Base-by-base conservation (phyloP, 2,113 vertebrate species). In the Narcine bancroftii region DNA sequence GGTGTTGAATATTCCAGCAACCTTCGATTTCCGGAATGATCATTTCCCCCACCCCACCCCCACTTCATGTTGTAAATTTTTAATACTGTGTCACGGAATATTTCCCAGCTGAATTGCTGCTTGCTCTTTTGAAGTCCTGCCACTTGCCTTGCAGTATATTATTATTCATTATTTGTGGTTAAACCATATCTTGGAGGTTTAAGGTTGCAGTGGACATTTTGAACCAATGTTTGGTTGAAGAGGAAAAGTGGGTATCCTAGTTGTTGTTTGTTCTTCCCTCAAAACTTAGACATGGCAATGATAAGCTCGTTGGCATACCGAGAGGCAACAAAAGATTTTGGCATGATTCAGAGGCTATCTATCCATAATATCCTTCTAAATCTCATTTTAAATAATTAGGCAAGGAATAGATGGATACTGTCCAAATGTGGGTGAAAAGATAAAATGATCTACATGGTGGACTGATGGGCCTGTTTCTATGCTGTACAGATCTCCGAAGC, bases 61-160 rank as follows among this genome's bases (percentile, higher is more conserved):
- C 15, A 15, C 45, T 50, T 50, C 2, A 26, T 47, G 24, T 11
- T 81, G 42, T 81, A 81, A 81, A 7, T 50, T 50, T 50, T 53
- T 53, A 50, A 81, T 50, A 45, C 77, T 81, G 9, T 81, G 24
- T 29, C 13, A 2, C 45, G 47, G 77, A 81, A 29, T 24, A 50
- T 77, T 50, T 81, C 45, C 77, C 26, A 53, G 77, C 77, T 81
- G 77, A 50, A 13, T 81, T 81, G 77, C 24, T 10, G 26, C 19
- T 50, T 81, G 45, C 45, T 81, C 26, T 29, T 60, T 81, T 81
- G 45, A 81, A 81, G 77, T 81, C n/a, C 77, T 81, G 77, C 11
- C 7, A 81, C 26, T 81, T 81, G 45, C 24, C 45, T 81, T 81
- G 2, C 24, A 29, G 77, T 50, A 24, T 26, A 29, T 81, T 47